Evolutionary conservation across 2,797 vertebrate genomes (phyloP).

Genomic region (Prunella strophiata): DNA sequence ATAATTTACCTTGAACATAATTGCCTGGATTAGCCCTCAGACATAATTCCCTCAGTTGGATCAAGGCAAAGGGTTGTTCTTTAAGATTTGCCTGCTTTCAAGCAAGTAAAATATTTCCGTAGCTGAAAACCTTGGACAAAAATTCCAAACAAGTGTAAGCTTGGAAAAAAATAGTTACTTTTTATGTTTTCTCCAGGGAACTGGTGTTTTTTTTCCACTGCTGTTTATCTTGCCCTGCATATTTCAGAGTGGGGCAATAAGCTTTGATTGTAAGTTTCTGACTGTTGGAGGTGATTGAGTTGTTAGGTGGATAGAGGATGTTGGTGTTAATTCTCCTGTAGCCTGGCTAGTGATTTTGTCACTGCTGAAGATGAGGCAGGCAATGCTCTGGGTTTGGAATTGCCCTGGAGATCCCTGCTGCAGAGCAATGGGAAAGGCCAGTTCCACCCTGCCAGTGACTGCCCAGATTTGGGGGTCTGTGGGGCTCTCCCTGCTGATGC

Average conservation of each 20-base stretch:
- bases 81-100: constrained; percentile 8
- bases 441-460: neutral
- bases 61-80: neutral
- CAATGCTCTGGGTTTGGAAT: rapidly evolving
- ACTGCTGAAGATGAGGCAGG: neutral
- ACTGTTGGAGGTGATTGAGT: rapidly evolving
- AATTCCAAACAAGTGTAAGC: neutral
- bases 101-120: neutral
- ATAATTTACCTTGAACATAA: constrained; percentile 14
- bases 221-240: neutral
- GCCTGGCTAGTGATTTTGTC: neutral
- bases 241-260: neutral
- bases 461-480: neutral
- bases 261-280: neutral
- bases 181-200: neutral
- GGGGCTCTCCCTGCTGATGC: neutral
- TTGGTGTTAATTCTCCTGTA: neutral
- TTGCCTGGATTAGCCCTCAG: neutral
- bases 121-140: neutral
- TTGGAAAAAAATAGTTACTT: neutral
- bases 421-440: neutral
- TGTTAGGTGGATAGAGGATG: neutral
- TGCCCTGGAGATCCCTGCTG: neutral
- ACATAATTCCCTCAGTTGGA: neutral
- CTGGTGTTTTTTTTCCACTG: neutral